phyloP scores from a whole-genome alignment of 2,113 vertebrate species.

The Danio rerio region DNA sequence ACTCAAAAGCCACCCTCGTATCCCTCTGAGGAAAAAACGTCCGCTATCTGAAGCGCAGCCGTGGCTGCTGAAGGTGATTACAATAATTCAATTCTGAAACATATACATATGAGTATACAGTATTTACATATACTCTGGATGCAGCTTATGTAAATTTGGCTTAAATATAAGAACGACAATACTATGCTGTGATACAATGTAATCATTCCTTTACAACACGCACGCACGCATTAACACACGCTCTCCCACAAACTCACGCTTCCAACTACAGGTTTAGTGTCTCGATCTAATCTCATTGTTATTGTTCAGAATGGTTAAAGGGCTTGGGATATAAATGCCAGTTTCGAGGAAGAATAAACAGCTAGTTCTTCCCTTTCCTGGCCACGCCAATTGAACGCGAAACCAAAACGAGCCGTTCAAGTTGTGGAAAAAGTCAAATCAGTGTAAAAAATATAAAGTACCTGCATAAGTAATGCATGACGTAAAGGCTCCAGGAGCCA shows the following conservation, averaged over 20 bases:
- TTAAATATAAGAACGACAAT: constrained; percentile 75
- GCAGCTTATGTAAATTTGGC: constrained; percentile 74
- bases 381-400: constrained; percentile 18
- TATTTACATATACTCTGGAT: constrained; percentile 68
- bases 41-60: constrained; percentile 30
- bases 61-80: constrained; percentile 42
- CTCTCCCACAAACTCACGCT: not conserved
- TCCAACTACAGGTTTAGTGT: constrained; percentile 65
- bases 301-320: constrained; percentile 54
- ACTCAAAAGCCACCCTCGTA: constrained; percentile 38
- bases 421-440: constrained; percentile 60
- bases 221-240: constrained; percentile 26
- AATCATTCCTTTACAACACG: constrained; percentile 58
- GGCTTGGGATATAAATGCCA: constrained; percentile 32
- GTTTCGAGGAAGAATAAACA: constrained; percentile 10
- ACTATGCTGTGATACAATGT: constrained; percentile 75
- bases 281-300: constrained; percentile 54
- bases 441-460: constrained; percentile 69
- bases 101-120: constrained; percentile 58
- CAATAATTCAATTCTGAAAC: constrained; percentile 53
- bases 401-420: constrained; percentile 53
- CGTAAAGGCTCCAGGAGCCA: constrained; percentile 40
- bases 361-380: constrained; percentile 1
- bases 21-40: constrained; percentile 21
- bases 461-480: constrained; percentile 66